phyloP scores from a whole-genome alignment of 2,797 vertebrate species.

The Heteromormyrus szaboi region DNA sequence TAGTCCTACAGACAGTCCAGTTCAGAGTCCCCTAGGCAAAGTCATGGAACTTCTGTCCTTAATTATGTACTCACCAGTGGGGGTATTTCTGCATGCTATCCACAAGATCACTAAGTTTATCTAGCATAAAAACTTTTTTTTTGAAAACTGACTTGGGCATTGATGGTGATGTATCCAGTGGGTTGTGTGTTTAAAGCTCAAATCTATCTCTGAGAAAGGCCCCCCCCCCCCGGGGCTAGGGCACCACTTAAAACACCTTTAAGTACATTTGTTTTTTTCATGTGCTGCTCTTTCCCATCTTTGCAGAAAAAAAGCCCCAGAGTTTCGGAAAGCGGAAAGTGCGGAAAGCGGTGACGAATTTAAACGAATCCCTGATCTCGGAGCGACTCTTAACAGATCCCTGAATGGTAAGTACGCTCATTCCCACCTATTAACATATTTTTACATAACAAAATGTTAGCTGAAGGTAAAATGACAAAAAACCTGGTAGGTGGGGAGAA shows the following conservation, averaged over 20 bases:
- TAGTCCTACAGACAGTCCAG: not conserved
- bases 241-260: not conserved
- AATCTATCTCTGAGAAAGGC: not conserved
- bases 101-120: not conserved
- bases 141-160: not conserved
- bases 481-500: not conserved
- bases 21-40: not conserved
- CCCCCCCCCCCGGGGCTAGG: not conserved
- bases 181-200: not conserved
- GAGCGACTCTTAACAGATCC: not conserved
- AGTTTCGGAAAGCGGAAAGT: not conserved
- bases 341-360: not conserved
- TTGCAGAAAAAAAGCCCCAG: not conserved
- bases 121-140: not conserved
- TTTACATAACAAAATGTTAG: constrained; percentile 9
- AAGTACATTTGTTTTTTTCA: not conserved
- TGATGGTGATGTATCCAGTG: not conserved
- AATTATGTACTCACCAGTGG: not conserved
- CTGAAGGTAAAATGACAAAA: not conserved
- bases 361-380: not conserved
- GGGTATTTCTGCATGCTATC: not conserved
- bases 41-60: not conserved
- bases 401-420: not conserved
- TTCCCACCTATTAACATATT: not conserved
- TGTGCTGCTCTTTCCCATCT: not conserved